Evolutionary conservation across 23 tunicate genomes (phyloP).

Genomic region (Trididemnum clinides): DNA sequence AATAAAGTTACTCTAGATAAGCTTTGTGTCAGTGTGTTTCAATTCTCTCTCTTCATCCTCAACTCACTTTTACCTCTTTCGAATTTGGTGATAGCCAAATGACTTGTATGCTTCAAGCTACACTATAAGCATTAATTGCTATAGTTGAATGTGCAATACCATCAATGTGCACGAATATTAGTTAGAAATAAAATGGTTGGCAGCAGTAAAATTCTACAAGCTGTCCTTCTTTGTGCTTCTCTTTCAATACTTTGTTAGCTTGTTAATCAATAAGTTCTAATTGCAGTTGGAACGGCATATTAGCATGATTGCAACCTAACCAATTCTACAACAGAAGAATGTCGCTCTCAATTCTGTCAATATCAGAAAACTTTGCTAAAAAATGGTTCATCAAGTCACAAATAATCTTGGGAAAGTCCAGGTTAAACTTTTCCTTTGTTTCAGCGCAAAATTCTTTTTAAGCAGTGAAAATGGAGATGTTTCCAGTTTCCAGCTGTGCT

Average conservation of each 20-base stretch:
- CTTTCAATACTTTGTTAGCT: constrained; percentile 33
- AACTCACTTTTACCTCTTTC: too few relatives aligned
- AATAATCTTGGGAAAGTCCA: constrained; percentile 35
- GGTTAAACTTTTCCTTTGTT: constrained; percentile 20
- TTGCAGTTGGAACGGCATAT: constrained; percentile 34
- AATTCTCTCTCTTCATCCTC: too few relatives aligned
- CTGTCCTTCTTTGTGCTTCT: constrained; percentile 41
- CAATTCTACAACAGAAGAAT: constrained; percentile 37
- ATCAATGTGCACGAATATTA: too few relatives aligned
- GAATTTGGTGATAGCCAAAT: too few relatives aligned
- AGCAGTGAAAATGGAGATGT: constrained; percentile 23
- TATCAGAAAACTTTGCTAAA: constrained; percentile 12
- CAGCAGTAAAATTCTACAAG: constrained; percentile 50
- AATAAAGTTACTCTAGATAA: too few relatives aligned
- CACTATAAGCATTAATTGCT: too few relatives aligned
- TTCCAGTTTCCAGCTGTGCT: constrained; percentile 39
- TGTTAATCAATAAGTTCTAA: constrained; percentile 38
- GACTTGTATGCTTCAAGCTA: too few relatives aligned
- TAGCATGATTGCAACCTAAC: constrained; percentile 20
- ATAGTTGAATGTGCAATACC: too few relatives aligned
- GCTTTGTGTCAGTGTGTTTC: too few relatives aligned
- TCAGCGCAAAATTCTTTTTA: constrained; percentile 39
- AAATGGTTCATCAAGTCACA: constrained; percentile 23
- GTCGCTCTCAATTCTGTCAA: constrained; percentile 40
- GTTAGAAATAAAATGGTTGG: too few relatives aligned